These are phyloP conservation scores for Blastobasis adustella DNA, from an alignment of 2,888 invertebrate genomes.

Conservation along the genomic window DNA sequence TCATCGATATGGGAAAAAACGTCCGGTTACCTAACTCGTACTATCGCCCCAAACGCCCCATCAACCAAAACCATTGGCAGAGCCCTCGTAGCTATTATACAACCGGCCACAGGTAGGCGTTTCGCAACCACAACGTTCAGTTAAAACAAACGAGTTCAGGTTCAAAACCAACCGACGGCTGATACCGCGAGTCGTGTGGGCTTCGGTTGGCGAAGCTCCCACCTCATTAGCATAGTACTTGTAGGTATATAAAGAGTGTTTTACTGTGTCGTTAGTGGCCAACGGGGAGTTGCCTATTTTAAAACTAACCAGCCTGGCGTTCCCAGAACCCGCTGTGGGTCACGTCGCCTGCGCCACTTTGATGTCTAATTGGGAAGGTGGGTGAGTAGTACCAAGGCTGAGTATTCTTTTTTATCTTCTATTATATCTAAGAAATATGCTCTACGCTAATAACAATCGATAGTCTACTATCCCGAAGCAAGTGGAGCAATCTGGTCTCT, in stretches of 20 bases:
- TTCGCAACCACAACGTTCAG: no score
- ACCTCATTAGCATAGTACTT: conserved; percentile 1
- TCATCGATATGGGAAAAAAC: no score
- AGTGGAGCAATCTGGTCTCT: no score
- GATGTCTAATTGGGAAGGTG: not conserved
- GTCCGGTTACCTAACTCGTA: no score
- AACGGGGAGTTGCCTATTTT: not conserved
- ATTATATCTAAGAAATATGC: no score
- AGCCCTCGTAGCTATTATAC: no score
- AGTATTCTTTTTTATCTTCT: not conserved
- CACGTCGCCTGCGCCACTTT: not conserved
- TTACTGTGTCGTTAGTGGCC: not conserved
- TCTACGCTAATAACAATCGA: no score
- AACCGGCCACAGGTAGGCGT: no score
- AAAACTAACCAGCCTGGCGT: not conserved
- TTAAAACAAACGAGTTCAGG: conserved; percentile 19
- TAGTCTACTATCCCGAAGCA: no score
- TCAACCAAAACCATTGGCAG: no score
- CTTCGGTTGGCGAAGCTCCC: conserved; percentile 8
- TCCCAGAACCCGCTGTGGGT: no score
- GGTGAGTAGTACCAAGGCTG: not conserved
- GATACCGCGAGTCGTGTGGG: not conserved
- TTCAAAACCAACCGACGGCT: conserved; percentile 16
- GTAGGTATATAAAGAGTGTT: not conserved
- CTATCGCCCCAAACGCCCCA: no score